A percentile compares a stretch with the other conserved stretches of the same genome.
phyloP scores from a whole-genome alignment of 2,113 vertebrate genomes.

The Otocyon megalotis region DNA sequence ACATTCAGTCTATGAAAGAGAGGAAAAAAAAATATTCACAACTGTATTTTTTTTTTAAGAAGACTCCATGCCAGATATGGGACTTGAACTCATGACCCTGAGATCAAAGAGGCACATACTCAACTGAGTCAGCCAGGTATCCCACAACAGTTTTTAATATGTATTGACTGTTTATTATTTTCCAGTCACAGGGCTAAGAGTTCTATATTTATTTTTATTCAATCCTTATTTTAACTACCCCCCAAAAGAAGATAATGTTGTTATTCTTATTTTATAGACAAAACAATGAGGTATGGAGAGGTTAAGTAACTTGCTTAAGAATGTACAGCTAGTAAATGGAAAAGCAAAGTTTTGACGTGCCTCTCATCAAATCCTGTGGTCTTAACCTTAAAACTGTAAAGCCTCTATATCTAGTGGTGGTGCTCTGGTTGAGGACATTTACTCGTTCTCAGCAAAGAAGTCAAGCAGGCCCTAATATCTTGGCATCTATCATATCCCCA shows the following conservation, averaged over 20 bases:
- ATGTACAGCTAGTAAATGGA: background rate
- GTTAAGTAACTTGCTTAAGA: background rate
- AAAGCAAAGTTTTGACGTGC: background rate
- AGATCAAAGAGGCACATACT: background rate
- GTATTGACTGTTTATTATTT: conserved; percentile 17
- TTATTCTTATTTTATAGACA: background rate
- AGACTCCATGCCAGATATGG: background rate
- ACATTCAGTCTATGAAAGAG: background rate
- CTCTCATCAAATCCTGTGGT: background rate
- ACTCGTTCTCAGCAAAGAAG: background rate
- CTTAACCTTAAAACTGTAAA: fast-evolving
- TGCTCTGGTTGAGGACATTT: background rate
- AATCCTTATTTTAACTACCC: background rate
- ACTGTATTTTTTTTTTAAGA: background rate
- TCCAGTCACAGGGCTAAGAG: background rate
- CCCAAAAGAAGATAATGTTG: background rate
- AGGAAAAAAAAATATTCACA: background rate
- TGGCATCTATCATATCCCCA: background rate
- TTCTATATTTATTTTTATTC: conserved; percentile 3
- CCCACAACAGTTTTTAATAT: background rate
- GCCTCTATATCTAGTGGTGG: background rate
- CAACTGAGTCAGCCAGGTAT: background rate
- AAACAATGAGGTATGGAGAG: background rate
- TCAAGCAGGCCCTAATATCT: background rate
- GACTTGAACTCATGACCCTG: background rate